Evolutionary conservation across 1,140 invertebrate species (phyloP).

Genomic region (Drosophila asahinai): DNA sequence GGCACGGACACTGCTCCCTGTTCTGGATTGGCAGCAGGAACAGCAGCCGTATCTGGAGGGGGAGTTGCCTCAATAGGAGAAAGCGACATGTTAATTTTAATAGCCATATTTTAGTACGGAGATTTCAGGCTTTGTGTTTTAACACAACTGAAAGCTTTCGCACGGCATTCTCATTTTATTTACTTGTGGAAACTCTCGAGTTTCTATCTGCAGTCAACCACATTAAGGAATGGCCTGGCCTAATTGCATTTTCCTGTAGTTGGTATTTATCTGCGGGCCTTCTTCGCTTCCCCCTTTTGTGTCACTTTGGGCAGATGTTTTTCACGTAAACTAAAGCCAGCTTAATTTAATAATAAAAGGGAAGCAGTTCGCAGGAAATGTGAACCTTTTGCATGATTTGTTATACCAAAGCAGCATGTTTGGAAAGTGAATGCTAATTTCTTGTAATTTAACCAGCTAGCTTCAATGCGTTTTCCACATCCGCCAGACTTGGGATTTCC

Average conservation of each 20-base stretch:
- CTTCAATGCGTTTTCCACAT: background rate
- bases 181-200: background rate
- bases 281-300: background rate
- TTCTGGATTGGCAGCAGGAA: background rate
- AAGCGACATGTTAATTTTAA: background rate
- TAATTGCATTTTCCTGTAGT: conserved; percentile 39
- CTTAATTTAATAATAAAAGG: conserved; percentile 18
- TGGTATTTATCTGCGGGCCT: background rate
- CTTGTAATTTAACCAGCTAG: conserved; percentile 9
- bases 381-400: conserved; percentile 4
- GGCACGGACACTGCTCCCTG: background rate
- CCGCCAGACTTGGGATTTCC: too few relatives aligned
- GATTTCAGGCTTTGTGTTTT: background rate
- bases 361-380: conserved; percentile 10
- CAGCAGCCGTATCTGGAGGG: background rate
- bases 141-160: background rate
- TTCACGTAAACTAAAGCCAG: conserved; percentile 13
- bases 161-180: background rate
- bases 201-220: background rate
- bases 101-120: background rate
- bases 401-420: background rate
- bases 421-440: conserved; percentile 7
- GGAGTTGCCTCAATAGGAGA: background rate
- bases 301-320: conserved; percentile 11
- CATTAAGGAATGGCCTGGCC: conserved; percentile 5